Evolutionary conservation across 2,888 invertebrate species (phyloP), one percentile per base, ranked within the genome.

Genomic region (Dasypolia templi): DNA sequence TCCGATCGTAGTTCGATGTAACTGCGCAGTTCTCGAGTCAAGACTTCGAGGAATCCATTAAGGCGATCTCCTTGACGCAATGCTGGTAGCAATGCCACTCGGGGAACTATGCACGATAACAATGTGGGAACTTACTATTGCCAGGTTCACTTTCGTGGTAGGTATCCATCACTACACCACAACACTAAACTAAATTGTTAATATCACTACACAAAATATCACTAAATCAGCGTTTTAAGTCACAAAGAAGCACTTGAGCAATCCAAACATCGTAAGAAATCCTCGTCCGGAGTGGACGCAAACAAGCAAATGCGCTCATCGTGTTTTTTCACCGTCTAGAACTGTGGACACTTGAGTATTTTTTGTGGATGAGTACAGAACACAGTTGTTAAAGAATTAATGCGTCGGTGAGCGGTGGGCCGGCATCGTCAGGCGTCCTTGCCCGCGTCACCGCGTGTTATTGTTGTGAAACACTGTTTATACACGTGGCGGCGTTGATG

Each of bases 401-500:
- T 90, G 86, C 81, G 83, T 85, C 87, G 82, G 86, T 85, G 86
- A 90, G 89, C 87, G 89, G 81, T 87, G 88, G 89, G 89, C 89
- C 81, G 88, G 90, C 89, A 87, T 81, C 90, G 89, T 82, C 87
- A 88, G 79, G 92, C 93, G 94, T 94, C 93, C 93, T 94, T 94
- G 94, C 89, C 89, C 90, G 91, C 92, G 92, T 92, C 93, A 91
- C 91, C 93, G 92, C 92, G 92, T 95, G 95, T 94, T 94, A 92
- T 95, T 95, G 94, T 95, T 95, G 95, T 95, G 95, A 95, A 94
- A 95, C 94, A 94, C 93, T 95, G 95, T 95, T 95, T 94, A 94
- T 93, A 95, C 95, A 96, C 96, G 96, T 95, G 95, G 94, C 93
- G 90, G 81, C 91, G 91, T 92, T 92, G 93, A 93, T 92, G 93